A percentile compares a stretch with the other conserved stretches of the same genome.
These are phyloP conservation scores for Arvicola amphibius DNA, from an alignment of 2,797 vertebrate genomes.

Conservation along the genomic window DNA sequence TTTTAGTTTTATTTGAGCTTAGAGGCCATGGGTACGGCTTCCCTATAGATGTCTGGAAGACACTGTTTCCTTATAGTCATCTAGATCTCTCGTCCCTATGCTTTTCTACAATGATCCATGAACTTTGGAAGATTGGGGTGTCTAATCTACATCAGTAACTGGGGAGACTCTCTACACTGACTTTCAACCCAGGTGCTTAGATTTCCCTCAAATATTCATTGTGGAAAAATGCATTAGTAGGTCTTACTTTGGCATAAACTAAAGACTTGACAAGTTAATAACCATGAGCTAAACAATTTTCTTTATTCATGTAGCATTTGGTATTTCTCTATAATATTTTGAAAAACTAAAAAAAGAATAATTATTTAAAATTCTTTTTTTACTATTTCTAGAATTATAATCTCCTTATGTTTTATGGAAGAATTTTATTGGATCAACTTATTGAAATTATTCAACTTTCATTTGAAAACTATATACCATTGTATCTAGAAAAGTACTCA, in stretches of 20 bases:
- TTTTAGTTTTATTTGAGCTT: neutral
- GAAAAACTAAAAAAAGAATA: neutral
- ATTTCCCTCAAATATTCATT: neutral
- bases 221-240: neutral
- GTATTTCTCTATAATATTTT: neutral
- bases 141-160: neutral
- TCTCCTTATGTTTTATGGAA: neutral
- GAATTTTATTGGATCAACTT: constrained; percentile 10
- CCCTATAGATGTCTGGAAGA: neutral
- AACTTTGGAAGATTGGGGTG: neutral
- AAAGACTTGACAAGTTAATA: neutral
- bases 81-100: neutral
- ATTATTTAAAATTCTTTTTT: neutral
- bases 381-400: neutral
- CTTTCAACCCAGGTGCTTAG: neutral
- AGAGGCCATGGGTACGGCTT: neutral
- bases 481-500: neutral
- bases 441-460: neutral
- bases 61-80: neutral
- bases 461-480: neutral
- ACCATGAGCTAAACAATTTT: neutral
- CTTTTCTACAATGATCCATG: neutral
- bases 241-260: neutral
- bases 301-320: neutral
- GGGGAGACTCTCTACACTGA: neutral